A percentile compares a stretch with the other conserved stretches of the same genome.
phyloP scores from a whole-genome alignment of 2,888 invertebrate species.

The Sarcophaga rosellei region DNA sequence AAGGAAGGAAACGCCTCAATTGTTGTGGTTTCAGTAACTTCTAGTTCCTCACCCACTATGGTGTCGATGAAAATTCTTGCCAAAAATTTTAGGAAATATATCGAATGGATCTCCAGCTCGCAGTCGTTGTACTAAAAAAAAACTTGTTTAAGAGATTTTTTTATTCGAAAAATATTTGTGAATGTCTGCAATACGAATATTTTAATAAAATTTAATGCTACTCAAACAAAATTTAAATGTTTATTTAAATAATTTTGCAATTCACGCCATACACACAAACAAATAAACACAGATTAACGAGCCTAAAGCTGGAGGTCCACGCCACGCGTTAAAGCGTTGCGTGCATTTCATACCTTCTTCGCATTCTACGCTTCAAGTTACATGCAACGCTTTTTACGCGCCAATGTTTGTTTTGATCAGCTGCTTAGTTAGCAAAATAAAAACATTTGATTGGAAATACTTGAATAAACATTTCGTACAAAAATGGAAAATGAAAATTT shows the following conservation, averaged over 20 bases:
- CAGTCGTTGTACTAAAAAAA: constrained; percentile 78
- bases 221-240: background rate
- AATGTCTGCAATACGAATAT: background rate
- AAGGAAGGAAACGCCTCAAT: constrained; percentile 88
- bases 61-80: constrained; percentile 82
- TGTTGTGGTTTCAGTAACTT: constrained; percentile 82
- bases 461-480: too few relatives aligned
- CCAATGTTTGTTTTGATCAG: too few relatives aligned
- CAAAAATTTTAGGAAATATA: constrained; percentile 81
- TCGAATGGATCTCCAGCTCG: constrained; percentile 81
- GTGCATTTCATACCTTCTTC: too few relatives aligned
- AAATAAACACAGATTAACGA: background rate
- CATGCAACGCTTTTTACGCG: too few relatives aligned
- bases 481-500: too few relatives aligned
- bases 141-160: background rate
- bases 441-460: too few relatives aligned
- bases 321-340: too few relatives aligned
- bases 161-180: background rate
- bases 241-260: background rate
- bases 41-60: constrained; percentile 79
- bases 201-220: background rate
- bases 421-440: too few relatives aligned
- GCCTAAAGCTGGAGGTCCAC: background rate
- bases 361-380: too few relatives aligned
- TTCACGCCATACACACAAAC: background rate